Percentiles rank a stretch among this genome's conserved stretches.
phyloP scores from a whole-genome alignment of 2,888 invertebrate genomes.

The Polietes domitor region DNA sequence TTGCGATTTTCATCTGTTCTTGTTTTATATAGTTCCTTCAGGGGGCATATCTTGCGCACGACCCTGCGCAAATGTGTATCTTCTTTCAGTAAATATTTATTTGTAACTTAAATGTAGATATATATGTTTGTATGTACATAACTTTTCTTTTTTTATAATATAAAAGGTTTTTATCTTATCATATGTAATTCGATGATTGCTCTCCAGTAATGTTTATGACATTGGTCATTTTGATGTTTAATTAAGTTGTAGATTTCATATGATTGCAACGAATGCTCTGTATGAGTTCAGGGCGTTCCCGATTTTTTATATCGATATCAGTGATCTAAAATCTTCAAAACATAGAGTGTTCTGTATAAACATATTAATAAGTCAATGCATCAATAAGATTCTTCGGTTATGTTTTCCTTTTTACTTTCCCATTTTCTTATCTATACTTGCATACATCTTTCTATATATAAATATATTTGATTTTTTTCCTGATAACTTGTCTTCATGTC shows the following conservation, averaged over 20 bases:
- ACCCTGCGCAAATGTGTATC: not conserved
- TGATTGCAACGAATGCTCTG: no score
- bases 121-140: not conserved
- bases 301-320: no score
- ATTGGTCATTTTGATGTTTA: conserved; percentile 18
- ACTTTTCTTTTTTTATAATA: not conserved
- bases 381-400: conserved; percentile 18
- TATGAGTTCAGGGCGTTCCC: no score
- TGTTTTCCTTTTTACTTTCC: conserved; percentile 23
- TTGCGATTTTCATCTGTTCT: no score
- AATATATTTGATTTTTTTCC: conserved; percentile 24
- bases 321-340: no score
- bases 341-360: no score
- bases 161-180: conserved; percentile 40
- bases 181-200: not conserved
- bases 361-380: conserved; percentile 13
- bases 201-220: not conserved
- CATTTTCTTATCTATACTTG: conserved; percentile 8
- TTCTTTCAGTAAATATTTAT: conserved; percentile 23
- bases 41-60: no score
- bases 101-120: not conserved
- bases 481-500: conserved; percentile 44
- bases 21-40: no score
- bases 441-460: not conserved
- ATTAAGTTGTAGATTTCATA: not conserved